Conservation (phyloP, 2,888 invertebrate genomes). For the Rotaria magnacalcarata region DNA sequence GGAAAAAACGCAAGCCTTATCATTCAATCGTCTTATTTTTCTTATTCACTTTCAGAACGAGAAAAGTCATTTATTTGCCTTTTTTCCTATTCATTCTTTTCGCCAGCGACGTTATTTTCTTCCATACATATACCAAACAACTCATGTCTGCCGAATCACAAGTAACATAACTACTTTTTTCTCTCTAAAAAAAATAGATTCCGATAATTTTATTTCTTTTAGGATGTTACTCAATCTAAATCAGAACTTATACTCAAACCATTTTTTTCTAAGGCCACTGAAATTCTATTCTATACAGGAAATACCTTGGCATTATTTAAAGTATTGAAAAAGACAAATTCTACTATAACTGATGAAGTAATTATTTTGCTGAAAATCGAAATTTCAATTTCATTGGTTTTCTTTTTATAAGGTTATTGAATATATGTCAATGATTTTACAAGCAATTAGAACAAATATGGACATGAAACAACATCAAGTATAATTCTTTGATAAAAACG, state of each 20-base stretch:
- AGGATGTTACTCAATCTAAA: not conserved
- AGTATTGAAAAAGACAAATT: not conserved
- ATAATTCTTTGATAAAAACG: no score
- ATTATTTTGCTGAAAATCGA: not conserved
- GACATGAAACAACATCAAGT: slow-evolving; percentile 50
- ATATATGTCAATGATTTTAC: slow-evolving; percentile 30
- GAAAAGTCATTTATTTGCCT: not conserved
- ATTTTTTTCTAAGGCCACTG: slow-evolving; percentile 53
- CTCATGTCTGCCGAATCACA: not conserved
- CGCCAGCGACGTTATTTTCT: not conserved
- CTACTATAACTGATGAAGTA: not conserved
- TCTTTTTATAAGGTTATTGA: not conserved
- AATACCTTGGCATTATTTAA: slow-evolving; percentile 63
- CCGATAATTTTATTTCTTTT: not conserved
- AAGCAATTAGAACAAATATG: slow-evolving; percentile 48
- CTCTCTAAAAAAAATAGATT: not conserved
- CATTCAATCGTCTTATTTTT: no score
- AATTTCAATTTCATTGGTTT: not conserved
- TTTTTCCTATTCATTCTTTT: not conserved
- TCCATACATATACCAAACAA: not conserved
- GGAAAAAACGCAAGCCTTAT: not conserved
- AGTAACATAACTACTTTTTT: not conserved
- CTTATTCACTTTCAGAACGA: not conserved
- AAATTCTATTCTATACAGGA: slow-evolving; percentile 70
- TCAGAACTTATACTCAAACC: slow-evolving; percentile 46